Evolutionary conservation across 2,888 invertebrate species (phyloP).

Genomic region (Calephelis perditalis): DNA sequence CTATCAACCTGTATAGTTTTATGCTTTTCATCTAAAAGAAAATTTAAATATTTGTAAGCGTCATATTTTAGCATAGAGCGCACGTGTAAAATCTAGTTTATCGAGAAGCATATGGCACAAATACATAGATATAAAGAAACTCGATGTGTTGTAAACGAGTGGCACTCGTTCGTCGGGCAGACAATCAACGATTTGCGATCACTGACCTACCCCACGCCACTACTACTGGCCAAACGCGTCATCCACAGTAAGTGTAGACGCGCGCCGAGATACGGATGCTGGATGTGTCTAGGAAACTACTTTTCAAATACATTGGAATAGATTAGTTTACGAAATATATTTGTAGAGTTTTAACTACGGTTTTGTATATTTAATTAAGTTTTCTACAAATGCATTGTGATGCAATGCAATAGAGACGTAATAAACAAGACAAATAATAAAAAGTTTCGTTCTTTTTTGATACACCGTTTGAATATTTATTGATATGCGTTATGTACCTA

Average conservation of each 20-base stretch:
- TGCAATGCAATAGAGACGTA: too few species aligned
- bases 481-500: too few species aligned
- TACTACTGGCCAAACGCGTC: slow-evolving; percentile 47
- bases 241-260: slow-evolving; percentile 36
- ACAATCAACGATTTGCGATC: slow-evolving; percentile 51
- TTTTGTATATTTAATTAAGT: too few species aligned
- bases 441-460: too few species aligned
- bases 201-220: slow-evolving; percentile 67
- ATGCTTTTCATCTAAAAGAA: too few species aligned
- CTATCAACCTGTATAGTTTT: too few species aligned
- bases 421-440: too few species aligned
- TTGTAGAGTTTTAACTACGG: too few species aligned
- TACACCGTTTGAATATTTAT: too few species aligned
- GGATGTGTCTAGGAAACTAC: slow-evolving; percentile 28
- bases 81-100: slow-evolving; percentile 9
- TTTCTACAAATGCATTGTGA: too few species aligned
- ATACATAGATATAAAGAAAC: slow-evolving; percentile 26
- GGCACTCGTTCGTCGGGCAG: slow-evolving; percentile 27
- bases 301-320: too few species aligned
- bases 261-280: slow-evolving; percentile 27
- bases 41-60: background rate
- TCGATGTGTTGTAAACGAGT: slow-evolving; percentile 26
- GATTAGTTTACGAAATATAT: too few species aligned
- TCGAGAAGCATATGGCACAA: slow-evolving; percentile 14
- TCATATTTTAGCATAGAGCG: background rate